Percentiles rank a stretch among this genome's conserved stretches.
These are phyloP conservation scores for Brienomyrus brachyistius DNA, from an alignment of 2,113 vertebrate species.

Conservation along the genomic window DNA sequence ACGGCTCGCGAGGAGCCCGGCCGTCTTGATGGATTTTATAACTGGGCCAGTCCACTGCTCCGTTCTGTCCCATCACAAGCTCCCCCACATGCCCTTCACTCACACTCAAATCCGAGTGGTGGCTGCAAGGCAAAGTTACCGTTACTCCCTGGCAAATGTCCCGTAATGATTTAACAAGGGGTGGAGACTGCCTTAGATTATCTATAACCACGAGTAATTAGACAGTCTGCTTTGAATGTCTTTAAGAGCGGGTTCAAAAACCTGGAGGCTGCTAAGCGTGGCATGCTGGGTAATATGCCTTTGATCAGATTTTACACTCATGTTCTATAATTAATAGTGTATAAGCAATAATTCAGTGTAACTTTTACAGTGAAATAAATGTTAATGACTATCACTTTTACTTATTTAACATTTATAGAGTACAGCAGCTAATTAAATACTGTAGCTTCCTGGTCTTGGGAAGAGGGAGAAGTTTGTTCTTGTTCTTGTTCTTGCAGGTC, in stretches of 20 bases:
- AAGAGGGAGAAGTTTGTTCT: background rate
- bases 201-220: background rate
- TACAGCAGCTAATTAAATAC: background rate
- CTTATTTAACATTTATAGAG: background rate
- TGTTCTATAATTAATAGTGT: background rate
- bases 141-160: background rate
- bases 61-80: background rate
- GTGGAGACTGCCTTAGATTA: background rate
- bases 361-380: background rate
- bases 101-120: background rate
- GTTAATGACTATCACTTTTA: background rate
- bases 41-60: background rate
- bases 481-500: background rate
- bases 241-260: background rate
- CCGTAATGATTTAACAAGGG: background rate
- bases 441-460: background rate
- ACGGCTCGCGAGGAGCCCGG: background rate
- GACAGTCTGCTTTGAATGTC: background rate
- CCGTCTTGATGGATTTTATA: background rate
- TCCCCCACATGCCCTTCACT: background rate
- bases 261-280: background rate
- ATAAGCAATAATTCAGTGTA: background rate
- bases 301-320: background rate
- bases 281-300: background rate
- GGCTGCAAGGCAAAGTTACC: background rate